Evolutionary conservation across 2,888 invertebrate species (phyloP).

Genomic region (Caenorhabditis sp.): DNA sequence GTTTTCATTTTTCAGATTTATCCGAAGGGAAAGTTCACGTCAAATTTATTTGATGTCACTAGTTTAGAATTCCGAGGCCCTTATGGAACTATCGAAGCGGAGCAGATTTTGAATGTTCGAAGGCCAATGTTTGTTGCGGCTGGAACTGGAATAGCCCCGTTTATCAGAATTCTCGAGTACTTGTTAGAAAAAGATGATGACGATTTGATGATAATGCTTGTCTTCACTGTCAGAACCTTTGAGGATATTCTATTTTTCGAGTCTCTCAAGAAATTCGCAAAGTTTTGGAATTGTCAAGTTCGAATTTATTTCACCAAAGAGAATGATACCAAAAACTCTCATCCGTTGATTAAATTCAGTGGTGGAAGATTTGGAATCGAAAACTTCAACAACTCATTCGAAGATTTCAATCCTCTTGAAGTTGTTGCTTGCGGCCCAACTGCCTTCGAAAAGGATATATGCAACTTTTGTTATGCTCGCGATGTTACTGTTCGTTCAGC

Average conservation of each 20-base stretch:
- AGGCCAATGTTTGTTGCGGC: conserved; percentile 10
- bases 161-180: conserved; percentile 23
- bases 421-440: conserved; percentile 1
- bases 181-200: conserved; percentile 4
- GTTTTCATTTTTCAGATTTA: conserved; percentile 19
- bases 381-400: background rate
- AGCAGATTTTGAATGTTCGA: background rate
- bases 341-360: background rate
- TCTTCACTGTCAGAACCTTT: conserved; percentile 14
- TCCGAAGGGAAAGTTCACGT: conserved; percentile 16
- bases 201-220: conserved; percentile 6
- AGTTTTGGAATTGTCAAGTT: conserved; percentile 24
- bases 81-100: conserved; percentile 2
- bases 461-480: background rate
- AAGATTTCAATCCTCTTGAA: background rate
- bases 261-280: conserved; percentile 8
- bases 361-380: background rate
- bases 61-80: conserved; percentile 20
- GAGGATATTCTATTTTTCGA: conserved; percentile 21
- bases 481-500: background rate
- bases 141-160: conserved; percentile 39
- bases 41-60: background rate
- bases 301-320: background rate
- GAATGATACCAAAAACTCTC: background rate
- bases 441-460: conserved; percentile 6